Evolutionary conservation across 2,113 vertebrate genomes (phyloP).

Genomic region (cattle (Bos taurus)): DNA sequence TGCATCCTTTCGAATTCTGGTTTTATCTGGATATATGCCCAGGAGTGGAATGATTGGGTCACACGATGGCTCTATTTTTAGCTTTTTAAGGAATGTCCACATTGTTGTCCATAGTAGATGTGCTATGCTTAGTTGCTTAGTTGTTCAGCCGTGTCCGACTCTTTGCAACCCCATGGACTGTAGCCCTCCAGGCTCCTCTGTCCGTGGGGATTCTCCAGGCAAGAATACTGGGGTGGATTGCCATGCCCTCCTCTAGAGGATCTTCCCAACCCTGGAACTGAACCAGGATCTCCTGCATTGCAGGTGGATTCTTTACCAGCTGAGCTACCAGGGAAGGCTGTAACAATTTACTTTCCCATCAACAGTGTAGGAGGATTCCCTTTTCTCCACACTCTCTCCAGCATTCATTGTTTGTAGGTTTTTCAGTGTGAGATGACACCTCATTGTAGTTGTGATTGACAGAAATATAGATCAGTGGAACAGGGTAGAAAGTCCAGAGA

Average conservation of each 20-base stretch:
- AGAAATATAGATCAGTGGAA: neutral
- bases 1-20: neutral
- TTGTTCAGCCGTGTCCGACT: neutral
- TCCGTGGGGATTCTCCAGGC: neutral
- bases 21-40: neutral
- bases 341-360: neutral
- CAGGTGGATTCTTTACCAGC: neutral
- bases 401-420: neutral
- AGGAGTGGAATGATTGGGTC: neutral
- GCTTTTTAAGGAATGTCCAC: neutral
- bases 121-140: neutral
- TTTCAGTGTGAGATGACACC: neutral
- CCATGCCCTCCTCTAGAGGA: neutral
- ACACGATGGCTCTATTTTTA: neutral
- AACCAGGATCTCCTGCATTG: neutral
- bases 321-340: neutral
- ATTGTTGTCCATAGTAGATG: neutral
- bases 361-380: neutral
- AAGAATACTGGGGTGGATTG: neutral
- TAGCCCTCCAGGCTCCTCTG: neutral
- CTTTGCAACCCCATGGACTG: neutral
- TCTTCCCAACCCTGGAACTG: neutral
- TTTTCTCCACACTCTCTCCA: neutral
- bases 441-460: neutral
- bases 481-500: neutral